Evolutionary conservation across 2,113 vertebrate species (phyloP).

Genomic region (Lathamus discolor): DNA sequence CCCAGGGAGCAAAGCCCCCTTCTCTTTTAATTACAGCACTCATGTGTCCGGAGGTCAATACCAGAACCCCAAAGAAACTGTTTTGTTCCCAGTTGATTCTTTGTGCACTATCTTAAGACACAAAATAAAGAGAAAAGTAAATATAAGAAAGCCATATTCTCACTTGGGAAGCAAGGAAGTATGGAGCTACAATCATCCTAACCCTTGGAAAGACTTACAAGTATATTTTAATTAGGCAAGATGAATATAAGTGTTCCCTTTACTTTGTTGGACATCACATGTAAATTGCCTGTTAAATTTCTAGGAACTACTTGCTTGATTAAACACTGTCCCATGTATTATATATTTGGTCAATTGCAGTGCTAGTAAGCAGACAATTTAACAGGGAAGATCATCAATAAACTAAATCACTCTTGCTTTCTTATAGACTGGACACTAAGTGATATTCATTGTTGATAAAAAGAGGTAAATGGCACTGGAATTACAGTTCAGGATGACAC

Average conservation of each 20-base stretch:
- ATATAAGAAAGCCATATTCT: background rate
- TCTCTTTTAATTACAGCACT: background rate
- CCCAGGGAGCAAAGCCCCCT: background rate
- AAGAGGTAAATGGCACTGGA: background rate
- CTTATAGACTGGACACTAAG: background rate
- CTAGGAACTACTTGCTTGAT: background rate
- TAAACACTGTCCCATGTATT: background rate
- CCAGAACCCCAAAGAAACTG: background rate
- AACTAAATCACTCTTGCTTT: background rate
- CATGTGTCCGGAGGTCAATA: background rate
- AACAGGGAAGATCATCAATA: background rate
- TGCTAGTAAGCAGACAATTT: background rate
- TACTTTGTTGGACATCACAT: background rate
- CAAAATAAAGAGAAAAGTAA: background rate
- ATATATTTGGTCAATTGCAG: background rate
- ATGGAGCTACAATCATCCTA: background rate
- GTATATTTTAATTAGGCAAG: background rate
- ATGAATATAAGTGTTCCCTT: background rate
- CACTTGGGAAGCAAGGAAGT: background rate
- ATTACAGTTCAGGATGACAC: background rate
- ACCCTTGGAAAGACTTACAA: background rate
- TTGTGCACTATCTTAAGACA: background rate
- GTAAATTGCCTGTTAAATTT: background rate
- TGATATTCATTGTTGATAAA: background rate
- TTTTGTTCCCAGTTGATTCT: background rate